phyloP scores from a whole-genome alignment of 2,113 vertebrate species.

The Xenopus laevis region DNA sequence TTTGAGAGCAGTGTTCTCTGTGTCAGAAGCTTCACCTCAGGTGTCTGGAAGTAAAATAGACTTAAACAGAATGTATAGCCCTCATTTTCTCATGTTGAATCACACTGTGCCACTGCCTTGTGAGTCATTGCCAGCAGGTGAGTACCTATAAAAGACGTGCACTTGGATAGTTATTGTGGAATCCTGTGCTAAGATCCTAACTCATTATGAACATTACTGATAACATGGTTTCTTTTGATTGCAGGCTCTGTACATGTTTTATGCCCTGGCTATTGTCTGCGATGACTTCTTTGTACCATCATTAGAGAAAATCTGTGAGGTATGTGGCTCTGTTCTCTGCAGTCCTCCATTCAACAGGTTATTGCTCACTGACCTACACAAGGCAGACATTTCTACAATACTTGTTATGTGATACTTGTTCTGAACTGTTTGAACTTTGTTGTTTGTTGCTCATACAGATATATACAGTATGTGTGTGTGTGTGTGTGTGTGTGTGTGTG shows the following conservation, averaged over 20 bases:
- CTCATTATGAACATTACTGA: not conserved
- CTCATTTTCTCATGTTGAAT: not conserved
- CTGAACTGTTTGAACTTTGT: too few species aligned
- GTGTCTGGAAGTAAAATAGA: not conserved
- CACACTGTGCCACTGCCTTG: not conserved
- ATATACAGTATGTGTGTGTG: too few species aligned
- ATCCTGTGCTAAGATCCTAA: not conserved
- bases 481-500: too few species aligned
- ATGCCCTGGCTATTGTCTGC: constrained; percentile 91
- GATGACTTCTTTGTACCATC: constrained; percentile 96
- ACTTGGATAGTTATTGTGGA: not conserved
- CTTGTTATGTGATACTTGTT: too few species aligned
- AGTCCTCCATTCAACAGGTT: not conserved
- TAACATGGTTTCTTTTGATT: constrained; percentile 27
- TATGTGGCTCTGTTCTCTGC: constrained; percentile 50
- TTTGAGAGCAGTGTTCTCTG: not conserved
- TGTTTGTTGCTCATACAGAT: too few species aligned
- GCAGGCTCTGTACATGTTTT: constrained; percentile 96
- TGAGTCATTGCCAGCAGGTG: not conserved
- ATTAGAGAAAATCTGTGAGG: constrained; percentile 96
- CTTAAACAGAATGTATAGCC: not conserved
- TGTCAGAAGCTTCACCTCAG: not conserved
- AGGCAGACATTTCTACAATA: too few species aligned
- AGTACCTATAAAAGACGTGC: not conserved
- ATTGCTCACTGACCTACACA: not conserved